Percentiles rank a stretch among this genome's conserved stretches.
These are phyloP conservation scores for Electrona antarctica DNA, from an alignment of 2,113 vertebrate species.

Conservation along the genomic window DNA sequence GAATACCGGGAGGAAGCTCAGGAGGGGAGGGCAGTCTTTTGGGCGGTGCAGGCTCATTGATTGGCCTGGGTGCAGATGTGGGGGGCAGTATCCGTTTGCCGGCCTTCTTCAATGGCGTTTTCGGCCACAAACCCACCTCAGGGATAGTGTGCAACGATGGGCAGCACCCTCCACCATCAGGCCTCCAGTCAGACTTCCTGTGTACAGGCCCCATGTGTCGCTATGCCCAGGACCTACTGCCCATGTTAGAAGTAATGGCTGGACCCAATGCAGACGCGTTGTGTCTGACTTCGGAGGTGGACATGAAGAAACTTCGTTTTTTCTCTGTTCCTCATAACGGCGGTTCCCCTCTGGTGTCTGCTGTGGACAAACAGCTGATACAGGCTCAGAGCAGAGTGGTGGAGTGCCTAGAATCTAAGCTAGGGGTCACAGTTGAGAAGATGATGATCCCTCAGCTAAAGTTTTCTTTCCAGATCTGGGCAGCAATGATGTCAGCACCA, in stretches of 20 bases:
- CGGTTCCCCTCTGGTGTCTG: too few relatives aligned
- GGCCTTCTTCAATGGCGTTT: conserved; percentile 90
- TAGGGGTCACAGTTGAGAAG: too few relatives aligned
- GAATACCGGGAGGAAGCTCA: conserved; percentile 88
- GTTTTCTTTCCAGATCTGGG: too few relatives aligned
- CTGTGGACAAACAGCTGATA: too few relatives aligned
- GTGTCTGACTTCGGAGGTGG: too few relatives aligned
- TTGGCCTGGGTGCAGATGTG: conserved; percentile 89
- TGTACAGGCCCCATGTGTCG: conserved; percentile 89
- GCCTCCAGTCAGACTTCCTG: conserved; percentile 70
- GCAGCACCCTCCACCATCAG: conserved; percentile 76
- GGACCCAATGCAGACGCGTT: conserved; percentile 71
- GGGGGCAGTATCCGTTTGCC: conserved; percentile 93
- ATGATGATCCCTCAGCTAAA: too few relatives aligned
- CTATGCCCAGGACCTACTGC: conserved; percentile 87
- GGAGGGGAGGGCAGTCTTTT: conserved; percentile 51
- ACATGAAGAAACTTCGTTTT: too few relatives aligned
- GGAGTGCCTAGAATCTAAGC: too few relatives aligned
- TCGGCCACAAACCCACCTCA: conserved; percentile 89
- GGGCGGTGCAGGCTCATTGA: not conserved
- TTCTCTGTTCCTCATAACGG: too few relatives aligned
- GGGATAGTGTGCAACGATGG: conserved; percentile 83
- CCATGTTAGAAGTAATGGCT: conserved; percentile 86
- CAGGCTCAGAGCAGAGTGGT: too few relatives aligned
- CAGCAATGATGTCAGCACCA: too few relatives aligned